phyloP scores from a whole-genome alignment of 1,140 invertebrate species.

The Ips typographus region DNA sequence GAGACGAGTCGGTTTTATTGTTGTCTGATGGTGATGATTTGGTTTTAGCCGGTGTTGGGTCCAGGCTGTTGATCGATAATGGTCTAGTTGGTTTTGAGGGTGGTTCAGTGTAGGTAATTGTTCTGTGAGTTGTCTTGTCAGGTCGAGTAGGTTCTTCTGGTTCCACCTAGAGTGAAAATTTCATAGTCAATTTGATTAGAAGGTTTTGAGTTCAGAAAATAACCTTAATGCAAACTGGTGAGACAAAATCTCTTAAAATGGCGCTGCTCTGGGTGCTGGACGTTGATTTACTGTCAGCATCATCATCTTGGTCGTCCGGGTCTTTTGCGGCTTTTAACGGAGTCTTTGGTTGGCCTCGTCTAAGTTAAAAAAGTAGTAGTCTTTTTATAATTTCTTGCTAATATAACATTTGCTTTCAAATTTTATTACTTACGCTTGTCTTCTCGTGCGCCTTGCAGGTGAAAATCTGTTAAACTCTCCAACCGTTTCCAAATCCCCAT shows the following conservation, averaged over 20 bases:
- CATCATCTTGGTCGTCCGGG: conserved; percentile 32
- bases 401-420: not conserved
- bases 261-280: conserved; percentile 41
- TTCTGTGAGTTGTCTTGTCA: not conserved
- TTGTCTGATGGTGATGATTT: no score
- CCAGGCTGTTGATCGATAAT: not conserved
- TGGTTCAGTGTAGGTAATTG: not conserved
- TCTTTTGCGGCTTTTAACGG: conserved; percentile 31
- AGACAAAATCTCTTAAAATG: conserved; percentile 49
- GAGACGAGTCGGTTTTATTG: not conserved
- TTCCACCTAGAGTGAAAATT: not conserved
- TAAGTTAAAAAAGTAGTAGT: conserved; percentile 9
- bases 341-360: conserved; percentile 30
- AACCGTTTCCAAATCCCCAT: conserved; percentile 49
- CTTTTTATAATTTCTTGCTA: no score
- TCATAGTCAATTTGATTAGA: not conserved
- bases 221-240: conserved; percentile 42
- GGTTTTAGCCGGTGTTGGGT: not conserved
- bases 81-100: not conserved
- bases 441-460: conserved; percentile 73
- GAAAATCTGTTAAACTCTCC: conserved; percentile 81
- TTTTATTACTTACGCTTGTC: conserved; percentile 55
- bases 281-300: conserved; percentile 13
- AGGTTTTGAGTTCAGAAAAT: not conserved
- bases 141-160: not conserved